Conservation (phyloP, 2,888 invertebrate species). For the Dolichopus griseipennis region DNA sequence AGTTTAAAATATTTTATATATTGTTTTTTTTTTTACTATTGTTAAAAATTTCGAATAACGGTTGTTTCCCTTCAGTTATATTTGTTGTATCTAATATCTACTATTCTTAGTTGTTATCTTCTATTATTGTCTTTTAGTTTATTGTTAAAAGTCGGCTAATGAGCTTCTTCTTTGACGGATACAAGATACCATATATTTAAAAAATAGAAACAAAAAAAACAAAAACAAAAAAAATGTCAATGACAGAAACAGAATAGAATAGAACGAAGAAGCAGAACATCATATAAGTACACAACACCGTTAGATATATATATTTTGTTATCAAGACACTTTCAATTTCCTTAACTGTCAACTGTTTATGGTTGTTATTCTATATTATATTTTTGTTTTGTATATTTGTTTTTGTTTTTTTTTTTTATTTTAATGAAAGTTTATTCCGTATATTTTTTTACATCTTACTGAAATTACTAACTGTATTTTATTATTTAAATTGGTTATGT, state of each 20-base stretch:
- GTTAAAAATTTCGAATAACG: not conserved
- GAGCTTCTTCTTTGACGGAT: not conserved
- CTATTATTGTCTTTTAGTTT: not conserved
- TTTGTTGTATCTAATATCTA: no score
- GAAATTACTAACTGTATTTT: no score
- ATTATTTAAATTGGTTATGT: no score
- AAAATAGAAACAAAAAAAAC: not conserved
- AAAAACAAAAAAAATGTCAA: no score
- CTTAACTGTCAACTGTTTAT: slow-evolving; percentile 4
- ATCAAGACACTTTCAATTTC: slow-evolving; percentile 16
- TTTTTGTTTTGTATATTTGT: not conserved
- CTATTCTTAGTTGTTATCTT: not conserved
- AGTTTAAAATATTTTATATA: not conserved
- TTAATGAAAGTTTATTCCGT: no score
- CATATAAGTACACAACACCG: no score
- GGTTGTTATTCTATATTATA: not conserved
- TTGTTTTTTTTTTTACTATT: not conserved
- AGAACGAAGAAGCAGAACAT: no score
- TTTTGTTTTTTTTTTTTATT: no score
- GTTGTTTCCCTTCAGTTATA: not conserved
- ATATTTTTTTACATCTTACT: no score
- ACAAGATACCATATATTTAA: not conserved
- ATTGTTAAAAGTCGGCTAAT: not conserved
- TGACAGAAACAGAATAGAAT: no score
- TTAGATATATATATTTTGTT: not conserved